Conservation (phyloP, 2,797 vertebrate species). For the Sebastes oblongus region DNA sequence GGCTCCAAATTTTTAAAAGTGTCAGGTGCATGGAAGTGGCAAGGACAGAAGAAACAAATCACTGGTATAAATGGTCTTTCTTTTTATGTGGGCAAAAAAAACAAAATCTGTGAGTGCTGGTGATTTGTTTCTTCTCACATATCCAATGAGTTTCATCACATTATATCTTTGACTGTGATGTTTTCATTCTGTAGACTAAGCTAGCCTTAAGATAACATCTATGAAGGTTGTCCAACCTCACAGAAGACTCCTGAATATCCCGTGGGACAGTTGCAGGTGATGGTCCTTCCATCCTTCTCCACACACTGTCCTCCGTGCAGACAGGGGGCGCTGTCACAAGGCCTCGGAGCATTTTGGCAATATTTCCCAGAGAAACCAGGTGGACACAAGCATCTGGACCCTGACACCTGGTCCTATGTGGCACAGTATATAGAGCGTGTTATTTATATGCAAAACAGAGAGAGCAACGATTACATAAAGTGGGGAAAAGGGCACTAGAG, state of each 20-base stretch:
- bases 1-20: no score
- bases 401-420: slow-evolving; percentile 70
- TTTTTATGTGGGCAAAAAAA: no score
- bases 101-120: no score
- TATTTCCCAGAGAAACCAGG: slow-evolving; percentile 78
- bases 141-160: background rate
- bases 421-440: background rate
- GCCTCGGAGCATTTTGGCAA: slow-evolving; percentile 71
- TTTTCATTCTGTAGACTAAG: background rate
- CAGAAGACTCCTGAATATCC: slow-evolving; percentile 81
- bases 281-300: slow-evolving; percentile 53
- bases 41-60: no score
- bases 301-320: slow-evolving; percentile 81
- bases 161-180: background rate
- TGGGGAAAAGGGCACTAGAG: background rate
- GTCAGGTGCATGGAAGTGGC: no score
- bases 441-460: background rate
- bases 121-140: no score
- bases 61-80: no score
- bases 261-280: slow-evolving; percentile 74
- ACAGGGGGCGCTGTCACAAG: slow-evolving; percentile 80
- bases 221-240: slow-evolving; percentile 73
- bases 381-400: slow-evolving; percentile 75
- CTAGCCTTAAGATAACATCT: background rate
- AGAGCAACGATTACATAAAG: background rate